phyloP scores from a whole-genome alignment of 2,113 vertebrate species.

The Origma solitaria region DNA sequence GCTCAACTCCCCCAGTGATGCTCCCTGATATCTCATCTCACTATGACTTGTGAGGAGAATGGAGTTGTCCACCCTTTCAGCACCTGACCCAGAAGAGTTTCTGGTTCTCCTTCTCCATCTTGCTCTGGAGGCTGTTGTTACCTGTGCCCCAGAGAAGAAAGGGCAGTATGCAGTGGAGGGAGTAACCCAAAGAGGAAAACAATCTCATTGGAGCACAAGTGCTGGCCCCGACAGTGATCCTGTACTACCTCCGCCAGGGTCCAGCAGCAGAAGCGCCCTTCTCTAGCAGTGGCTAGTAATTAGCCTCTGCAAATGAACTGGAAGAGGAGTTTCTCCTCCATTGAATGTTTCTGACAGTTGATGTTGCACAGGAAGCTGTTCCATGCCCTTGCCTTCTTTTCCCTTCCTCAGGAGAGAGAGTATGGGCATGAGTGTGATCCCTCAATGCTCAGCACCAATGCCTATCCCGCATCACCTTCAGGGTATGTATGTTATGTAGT shows the following conservation, averaged over 20 bases:
- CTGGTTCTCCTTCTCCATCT: neutral
- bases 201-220: neutral
- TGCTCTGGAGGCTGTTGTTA: neutral
- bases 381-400: slow-evolving; percentile 24
- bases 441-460: slow-evolving; percentile 45
- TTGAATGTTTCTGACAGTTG: slow-evolving; percentile 32
- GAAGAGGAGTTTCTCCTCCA: slow-evolving; percentile 54
- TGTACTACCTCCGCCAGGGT: slow-evolving; percentile 42
- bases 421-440: neutral
- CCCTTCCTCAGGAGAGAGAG: slow-evolving; percentile 12
- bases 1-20: neutral
- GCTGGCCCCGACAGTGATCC: slow-evolving; percentile 32
- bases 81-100: neutral
- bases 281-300: slow-evolving; percentile 23
- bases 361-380: slow-evolving; percentile 46
- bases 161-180: neutral
- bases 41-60: neutral
- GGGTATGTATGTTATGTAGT: neutral
- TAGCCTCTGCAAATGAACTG: slow-evolving; percentile 55
- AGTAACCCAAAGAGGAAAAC: neutral
- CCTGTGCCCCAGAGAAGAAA: neutral
- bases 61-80: neutral
- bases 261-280: slow-evolving; percentile 36
- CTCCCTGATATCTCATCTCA: neutral
- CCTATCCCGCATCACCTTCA: slow-evolving; percentile 20